A percentile compares a stretch with the other conserved stretches of the same genome.
Conservation (phyloP, 2,113 vertebrate species). For the Ailurus styani region DNA sequence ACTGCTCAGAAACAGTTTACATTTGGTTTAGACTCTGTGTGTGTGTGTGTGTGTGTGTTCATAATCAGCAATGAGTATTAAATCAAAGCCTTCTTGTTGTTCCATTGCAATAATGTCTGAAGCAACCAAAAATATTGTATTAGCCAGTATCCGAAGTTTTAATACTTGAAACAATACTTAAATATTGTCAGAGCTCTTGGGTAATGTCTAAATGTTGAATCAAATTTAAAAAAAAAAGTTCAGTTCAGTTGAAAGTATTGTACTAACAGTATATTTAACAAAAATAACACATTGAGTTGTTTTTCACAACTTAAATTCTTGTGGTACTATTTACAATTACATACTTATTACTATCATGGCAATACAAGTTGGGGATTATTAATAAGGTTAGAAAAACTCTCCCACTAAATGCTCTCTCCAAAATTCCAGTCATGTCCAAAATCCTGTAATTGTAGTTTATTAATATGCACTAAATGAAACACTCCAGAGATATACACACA, state of each 20-base stretch:
- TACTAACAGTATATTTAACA: background rate
- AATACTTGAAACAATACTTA: constrained; percentile 14
- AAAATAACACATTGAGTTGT: background rate
- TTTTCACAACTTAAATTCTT: background rate
- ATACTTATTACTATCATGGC: background rate
- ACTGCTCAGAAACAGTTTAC: constrained; percentile 19
- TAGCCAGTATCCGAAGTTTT: background rate
- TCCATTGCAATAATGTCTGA: constrained; percentile 34
- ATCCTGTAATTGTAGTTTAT: constrained; percentile 10
- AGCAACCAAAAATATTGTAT: constrained; percentile 39
- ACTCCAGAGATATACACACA: background rate
- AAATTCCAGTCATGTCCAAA: background rate
- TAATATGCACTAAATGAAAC: background rate
- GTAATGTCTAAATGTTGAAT: background rate
- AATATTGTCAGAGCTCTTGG: background rate
- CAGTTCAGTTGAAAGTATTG: background rate
- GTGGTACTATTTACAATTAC: background rate
- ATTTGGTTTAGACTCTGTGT: background rate
- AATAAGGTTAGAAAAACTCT: constrained; percentile 26
- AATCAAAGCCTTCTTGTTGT: constrained; percentile 41
- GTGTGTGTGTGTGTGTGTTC: background rate
- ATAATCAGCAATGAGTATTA: background rate
- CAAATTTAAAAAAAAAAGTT: background rate
- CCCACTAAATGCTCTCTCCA: background rate
- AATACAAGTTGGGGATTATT: constrained; percentile 28